phyloP scores from a whole-genome alignment of 2,797 vertebrate species.

The Takifugu rubripes region DNA sequence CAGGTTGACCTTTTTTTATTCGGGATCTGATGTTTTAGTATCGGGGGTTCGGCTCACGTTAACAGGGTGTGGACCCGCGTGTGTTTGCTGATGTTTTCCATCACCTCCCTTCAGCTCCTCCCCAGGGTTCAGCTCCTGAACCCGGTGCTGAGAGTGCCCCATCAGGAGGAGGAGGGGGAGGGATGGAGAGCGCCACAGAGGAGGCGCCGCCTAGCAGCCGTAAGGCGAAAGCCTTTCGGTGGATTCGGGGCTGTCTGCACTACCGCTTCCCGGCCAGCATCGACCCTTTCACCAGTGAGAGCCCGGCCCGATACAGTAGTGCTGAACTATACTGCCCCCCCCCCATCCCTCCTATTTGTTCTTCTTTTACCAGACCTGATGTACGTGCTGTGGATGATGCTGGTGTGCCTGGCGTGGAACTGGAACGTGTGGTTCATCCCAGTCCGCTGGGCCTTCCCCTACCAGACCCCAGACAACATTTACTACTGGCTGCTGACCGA shows the following conservation, averaged over 20 bases:
- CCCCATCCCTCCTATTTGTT: background rate
- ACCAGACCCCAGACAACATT: slow-evolving; percentile 84
- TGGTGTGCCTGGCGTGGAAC: slow-evolving; percentile 96
- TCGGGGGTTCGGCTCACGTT: too few species aligned
- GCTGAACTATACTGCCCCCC: background rate
- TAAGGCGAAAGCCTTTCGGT: slow-evolving; percentile 76
- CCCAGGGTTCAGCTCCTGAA: slow-evolving; percentile 54
- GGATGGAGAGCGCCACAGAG: background rate
- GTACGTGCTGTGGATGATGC: slow-evolving; percentile 93
- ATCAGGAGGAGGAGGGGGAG: slow-evolving; percentile 13
- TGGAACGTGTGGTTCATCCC: slow-evolving; percentile 98
- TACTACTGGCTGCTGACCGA: slow-evolving; percentile 88
- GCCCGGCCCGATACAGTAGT: slow-evolving; percentile 6
- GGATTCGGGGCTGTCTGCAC: slow-evolving; percentile 65
- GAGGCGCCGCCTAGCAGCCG: slow-evolving; percentile 66
- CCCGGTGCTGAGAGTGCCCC: slow-evolving; percentile 18
- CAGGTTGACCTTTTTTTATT: too few species aligned
- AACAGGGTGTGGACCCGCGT: too few species aligned
- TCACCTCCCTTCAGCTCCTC: background rate
- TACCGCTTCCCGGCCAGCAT: slow-evolving; percentile 89
- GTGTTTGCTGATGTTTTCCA: too few species aligned
- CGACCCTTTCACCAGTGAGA: slow-evolving; percentile 94
- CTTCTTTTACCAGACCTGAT: slow-evolving; percentile 77
- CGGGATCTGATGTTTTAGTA: too few species aligned
- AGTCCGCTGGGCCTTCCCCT: slow-evolving; percentile 94